Evolutionary conservation across 2,888 invertebrate genomes (phyloP).

Genomic region (Drosophila longiperda): DNA sequence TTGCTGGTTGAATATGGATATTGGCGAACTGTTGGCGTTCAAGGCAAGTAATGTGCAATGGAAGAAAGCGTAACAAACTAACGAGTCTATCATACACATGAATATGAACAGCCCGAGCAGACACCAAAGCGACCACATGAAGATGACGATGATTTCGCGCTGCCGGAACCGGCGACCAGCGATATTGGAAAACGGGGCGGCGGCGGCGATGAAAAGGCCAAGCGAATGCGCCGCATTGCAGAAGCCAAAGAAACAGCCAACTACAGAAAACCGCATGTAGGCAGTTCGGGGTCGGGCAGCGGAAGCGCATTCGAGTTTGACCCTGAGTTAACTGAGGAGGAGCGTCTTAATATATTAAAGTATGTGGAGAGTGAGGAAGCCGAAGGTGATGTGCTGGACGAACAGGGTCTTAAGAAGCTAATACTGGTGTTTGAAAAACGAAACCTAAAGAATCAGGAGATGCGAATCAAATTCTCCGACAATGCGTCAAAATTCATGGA

Average conservation of each 20-base stretch:
- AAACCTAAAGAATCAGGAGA: constrained; percentile 96
- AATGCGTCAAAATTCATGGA: constrained; percentile 99
- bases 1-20: constrained; percentile 85
- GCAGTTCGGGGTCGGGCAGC: constrained; percentile 20
- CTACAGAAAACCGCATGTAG: constrained; percentile 81
- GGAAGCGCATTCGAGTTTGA: constrained; percentile 83
- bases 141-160: constrained; percentile 87
- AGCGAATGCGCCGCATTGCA: constrained; percentile 88
- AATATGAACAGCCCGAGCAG: constrained; percentile 89
- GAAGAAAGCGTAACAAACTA: constrained; percentile 1
- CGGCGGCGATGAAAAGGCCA: constrained; percentile 86
- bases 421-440: constrained; percentile 97
- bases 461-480: constrained; percentile 99
- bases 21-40: constrained; percentile 87
- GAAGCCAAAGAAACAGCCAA: constrained; percentile 86
- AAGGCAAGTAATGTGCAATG: constrained; percentile 84
- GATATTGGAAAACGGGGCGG: constrained; percentile 61
- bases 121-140: constrained; percentile 89
- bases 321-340: constrained; percentile 88
- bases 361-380: constrained; percentile 93
- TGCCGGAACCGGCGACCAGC: constrained; percentile 85
- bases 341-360: constrained; percentile 91
- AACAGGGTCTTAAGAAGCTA: constrained; percentile 93
- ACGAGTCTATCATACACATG: background rate
- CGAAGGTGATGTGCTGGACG: constrained; percentile 95